Conservation (phyloP, 2,797 vertebrate genomes). For the Acipenser oxyrinchus region DNA sequence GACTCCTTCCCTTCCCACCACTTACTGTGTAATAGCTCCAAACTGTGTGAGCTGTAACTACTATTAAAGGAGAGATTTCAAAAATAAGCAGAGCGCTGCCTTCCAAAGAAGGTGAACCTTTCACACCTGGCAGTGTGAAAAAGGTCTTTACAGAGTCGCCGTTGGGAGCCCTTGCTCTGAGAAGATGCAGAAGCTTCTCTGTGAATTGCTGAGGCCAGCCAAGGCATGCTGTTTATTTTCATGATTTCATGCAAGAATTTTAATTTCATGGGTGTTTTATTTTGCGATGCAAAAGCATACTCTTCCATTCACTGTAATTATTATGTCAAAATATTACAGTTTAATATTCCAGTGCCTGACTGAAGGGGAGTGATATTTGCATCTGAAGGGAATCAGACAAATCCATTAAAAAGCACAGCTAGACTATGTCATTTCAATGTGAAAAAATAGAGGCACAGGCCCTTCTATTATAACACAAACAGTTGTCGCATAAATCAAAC, state of each 20-base stretch:
- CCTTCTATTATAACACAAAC: no score
- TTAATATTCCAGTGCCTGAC: conserved; percentile 76
- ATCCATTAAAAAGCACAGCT: conserved; percentile 12
- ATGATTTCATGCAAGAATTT: conserved; percentile 92
- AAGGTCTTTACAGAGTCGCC: conserved; percentile 46
- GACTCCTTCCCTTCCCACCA: conserved; percentile 51
- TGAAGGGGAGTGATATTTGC: conserved; percentile 58
- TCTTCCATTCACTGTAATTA: conserved; percentile 68
- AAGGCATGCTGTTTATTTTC: conserved; percentile 97
- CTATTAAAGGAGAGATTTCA: conserved; percentile 67
- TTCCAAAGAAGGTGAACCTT: conserved; percentile 65
- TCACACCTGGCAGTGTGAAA: conserved; percentile 74
- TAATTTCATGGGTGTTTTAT: conserved; percentile 92
- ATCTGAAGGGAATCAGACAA: conserved; percentile 45
- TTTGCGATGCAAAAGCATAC: conserved; percentile 77
- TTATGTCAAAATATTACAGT: conserved; percentile 82
- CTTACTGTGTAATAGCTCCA: conserved; percentile 75
- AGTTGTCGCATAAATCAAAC: no score
- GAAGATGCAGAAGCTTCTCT: conserved; percentile 77
- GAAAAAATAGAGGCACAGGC: no score
- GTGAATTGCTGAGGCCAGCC: conserved; percentile 81
- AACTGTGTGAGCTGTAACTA: conserved; percentile 69
- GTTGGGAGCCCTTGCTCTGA: conserved; percentile 59
- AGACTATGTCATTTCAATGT: no score
- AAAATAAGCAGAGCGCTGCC: conserved; percentile 57